phyloP scores from a whole-genome alignment of 30 jellyfish, hydroid and myxozoan species.

The Turritopsis dohrnii region DNA sequence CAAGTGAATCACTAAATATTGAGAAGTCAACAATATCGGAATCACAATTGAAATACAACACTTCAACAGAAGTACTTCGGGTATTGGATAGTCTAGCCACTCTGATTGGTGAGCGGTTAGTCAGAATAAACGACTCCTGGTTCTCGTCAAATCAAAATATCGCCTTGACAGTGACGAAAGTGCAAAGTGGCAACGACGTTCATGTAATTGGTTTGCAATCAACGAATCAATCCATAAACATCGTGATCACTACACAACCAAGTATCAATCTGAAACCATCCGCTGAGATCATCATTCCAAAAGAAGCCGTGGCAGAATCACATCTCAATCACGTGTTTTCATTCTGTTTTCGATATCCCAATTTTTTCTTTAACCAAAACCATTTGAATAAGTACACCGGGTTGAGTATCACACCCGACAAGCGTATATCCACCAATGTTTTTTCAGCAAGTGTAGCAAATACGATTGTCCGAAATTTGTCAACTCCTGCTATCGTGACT shows the following conservation, averaged over 20 bases:
- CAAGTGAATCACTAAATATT: background rate
- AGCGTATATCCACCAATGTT: background rate
- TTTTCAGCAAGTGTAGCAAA: slow-evolving; percentile 10
- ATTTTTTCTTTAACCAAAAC: background rate
- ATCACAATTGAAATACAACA: background rate
- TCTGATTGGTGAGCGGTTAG: background rate
- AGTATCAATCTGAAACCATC: background rate
- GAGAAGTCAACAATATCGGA: background rate
- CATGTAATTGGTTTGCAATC: background rate
- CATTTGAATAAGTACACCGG: background rate
- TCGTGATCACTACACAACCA: background rate
- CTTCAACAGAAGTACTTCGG: background rate
- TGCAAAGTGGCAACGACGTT: background rate
- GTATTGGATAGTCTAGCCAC: background rate
- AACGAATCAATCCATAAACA: background rate
- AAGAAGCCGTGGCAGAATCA: background rate
- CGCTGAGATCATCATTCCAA: background rate
- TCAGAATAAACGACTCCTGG: background rate
- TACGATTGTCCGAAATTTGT: background rate
- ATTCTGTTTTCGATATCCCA: background rate
- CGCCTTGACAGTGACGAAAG: background rate
- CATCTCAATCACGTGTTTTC: background rate
- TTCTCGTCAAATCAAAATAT: background rate
- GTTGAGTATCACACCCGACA: background rate
- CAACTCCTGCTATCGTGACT: background rate